A percentile compares a stretch with the other conserved stretches of the same genome.
Evolutionary conservation across 2,888 invertebrate species (phyloP).

Genomic region (Gryllus longicercus): DNA sequence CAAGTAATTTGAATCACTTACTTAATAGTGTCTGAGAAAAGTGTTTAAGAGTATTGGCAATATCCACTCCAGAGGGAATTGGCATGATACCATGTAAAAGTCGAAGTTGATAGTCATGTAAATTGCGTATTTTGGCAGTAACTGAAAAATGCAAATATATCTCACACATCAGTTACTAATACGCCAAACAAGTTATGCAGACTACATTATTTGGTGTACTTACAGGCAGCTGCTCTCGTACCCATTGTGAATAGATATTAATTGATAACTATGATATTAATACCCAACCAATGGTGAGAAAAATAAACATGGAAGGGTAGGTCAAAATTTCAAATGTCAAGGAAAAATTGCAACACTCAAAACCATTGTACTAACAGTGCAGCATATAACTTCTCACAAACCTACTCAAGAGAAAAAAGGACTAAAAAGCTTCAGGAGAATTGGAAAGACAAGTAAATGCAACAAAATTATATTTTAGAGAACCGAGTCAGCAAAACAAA

Average conservation of each 20-base stretch:
- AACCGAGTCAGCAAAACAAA: neutral
- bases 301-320: neutral
- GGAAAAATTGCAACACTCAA: too few relatives aligned
- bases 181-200: neutral
- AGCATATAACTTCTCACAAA: too few relatives aligned
- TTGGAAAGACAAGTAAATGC: too few relatives aligned
- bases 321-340: too few relatives aligned
- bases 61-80: constrained; percentile 89
- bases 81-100: constrained; percentile 88
- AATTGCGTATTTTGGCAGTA: constrained; percentile 94
- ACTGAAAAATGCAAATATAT: constrained; percentile 57
- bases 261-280: neutral
- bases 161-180: constrained; percentile 25
- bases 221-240: constrained; percentile 90
- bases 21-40: constrained; percentile 95
- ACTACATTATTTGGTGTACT: constrained; percentile 50
- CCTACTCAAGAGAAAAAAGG: too few relatives aligned
- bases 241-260: constrained; percentile 60
- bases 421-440: too few relatives aligned
- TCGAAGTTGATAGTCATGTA: constrained; percentile 93
- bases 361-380: too few relatives aligned
- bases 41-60: constrained; percentile 96
- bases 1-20: constrained; percentile 53
- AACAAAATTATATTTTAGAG: too few relatives aligned
- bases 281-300: neutral